Percentiles rank a stretch among this genome's conserved stretches.
Evolutionary conservation across 2,888 invertebrate species (phyloP).

Genomic region (Ferrisia virgata): DNA sequence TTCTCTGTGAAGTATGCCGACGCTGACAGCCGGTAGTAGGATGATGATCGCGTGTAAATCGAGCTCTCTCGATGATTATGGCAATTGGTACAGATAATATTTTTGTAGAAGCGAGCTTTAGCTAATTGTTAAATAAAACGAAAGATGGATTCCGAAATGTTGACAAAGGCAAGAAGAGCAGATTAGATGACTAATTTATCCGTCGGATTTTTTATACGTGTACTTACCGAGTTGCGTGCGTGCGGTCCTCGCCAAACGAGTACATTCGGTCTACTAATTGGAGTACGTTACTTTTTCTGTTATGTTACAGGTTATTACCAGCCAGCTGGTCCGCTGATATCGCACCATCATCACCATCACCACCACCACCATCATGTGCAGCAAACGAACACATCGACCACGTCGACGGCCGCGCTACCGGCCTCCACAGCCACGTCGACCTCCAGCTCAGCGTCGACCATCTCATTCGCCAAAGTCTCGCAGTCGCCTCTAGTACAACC

Average conservation of each 20-base stretch:
- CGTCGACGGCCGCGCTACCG: conserved; percentile 35
- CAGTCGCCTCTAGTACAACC: conserved; percentile 52
- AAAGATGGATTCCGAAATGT: neutral
- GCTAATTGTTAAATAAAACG: neutral
- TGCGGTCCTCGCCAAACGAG: too few species aligned
- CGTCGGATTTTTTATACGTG: neutral
- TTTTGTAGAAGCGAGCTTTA: neutral
- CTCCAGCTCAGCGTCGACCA: conserved; percentile 53
- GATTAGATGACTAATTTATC: too few species aligned
- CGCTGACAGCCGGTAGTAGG: too few species aligned
- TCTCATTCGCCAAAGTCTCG: conserved; percentile 26
- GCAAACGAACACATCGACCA: conserved; percentile 48
- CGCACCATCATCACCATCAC: conserved; percentile 59
- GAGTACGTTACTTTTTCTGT: neutral
- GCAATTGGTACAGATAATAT: too few species aligned
- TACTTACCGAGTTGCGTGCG: too few species aligned
- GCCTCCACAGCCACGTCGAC: conserved; percentile 52
- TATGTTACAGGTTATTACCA: conserved; percentile 83
- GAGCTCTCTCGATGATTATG: neutral
- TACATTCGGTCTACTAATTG: neutral
- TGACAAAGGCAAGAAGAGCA: neutral
- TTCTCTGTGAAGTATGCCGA: neutral
- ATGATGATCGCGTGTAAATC: neutral
- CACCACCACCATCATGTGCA: conserved; percentile 52
- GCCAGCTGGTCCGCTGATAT: conserved; percentile 86